Evolutionary conservation across 2,888 invertebrate genomes (phyloP).

Genomic region (Patella depressa): DNA sequence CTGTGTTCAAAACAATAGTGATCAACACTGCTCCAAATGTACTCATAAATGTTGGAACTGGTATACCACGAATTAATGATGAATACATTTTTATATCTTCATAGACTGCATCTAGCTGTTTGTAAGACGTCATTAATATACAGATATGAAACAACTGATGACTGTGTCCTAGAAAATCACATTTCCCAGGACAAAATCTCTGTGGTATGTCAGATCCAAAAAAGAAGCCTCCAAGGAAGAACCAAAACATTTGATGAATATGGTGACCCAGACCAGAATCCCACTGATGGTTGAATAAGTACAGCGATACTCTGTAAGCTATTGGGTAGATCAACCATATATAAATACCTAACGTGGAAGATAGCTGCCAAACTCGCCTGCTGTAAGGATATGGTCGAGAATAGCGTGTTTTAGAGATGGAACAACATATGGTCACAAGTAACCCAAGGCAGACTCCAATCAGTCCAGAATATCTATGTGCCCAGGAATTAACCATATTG

Average conservation of each 20-base stretch:
- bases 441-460: conserved; percentile 62
- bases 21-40: conserved; percentile 64
- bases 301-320: conserved; percentile 56
- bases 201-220: conserved; percentile 69
- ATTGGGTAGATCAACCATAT: conserved; percentile 62
- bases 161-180: conserved; percentile 68
- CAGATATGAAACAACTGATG: conserved; percentile 70
- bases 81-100: conserved; percentile 57
- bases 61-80: conserved; percentile 43
- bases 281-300: conserved; percentile 48
- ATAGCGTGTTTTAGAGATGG: conserved; percentile 64
- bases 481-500: conserved; percentile 47
- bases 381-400: conserved; percentile 67
- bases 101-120: conserved; percentile 66
- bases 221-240: conserved; percentile 65
- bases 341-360: conserved; percentile 64
- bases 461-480: conserved; percentile 54
- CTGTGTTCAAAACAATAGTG: conserved; percentile 51
- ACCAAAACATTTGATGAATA: conserved; percentile 66
- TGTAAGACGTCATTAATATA: conserved; percentile 65
- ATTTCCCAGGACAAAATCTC: conserved; percentile 64
- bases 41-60: conserved; percentile 57
- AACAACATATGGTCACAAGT: conserved; percentile 60
- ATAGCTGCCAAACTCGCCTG: conserved; percentile 67
- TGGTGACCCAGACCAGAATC: conserved; percentile 61